Evolutionary conservation across 2,888 invertebrate genomes (phyloP), one percentile per base, ranked within the genome.

Genomic region (Lottia gigantea): DNA sequence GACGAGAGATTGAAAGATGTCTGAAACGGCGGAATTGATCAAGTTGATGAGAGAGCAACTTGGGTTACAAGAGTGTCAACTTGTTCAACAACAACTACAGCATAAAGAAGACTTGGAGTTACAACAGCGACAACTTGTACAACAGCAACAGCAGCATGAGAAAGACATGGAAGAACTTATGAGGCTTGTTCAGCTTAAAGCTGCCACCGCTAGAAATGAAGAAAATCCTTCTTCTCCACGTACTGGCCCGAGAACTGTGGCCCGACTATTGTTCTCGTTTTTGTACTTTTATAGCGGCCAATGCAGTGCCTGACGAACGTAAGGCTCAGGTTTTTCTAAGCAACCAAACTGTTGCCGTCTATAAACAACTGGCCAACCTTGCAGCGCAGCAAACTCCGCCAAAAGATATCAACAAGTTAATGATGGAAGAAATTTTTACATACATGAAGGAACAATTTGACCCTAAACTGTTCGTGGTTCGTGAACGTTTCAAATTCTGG

Each of bases 211-310:
- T 2, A n/a, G n/a, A n/a, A 31, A 6, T 31, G 31, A 31, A 31
- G 31, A 31, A 31, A 31, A 31, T 6, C 31, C 31, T 31, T 31
- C 31, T 31, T 4, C 31, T 31, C 6, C 31, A 31, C 2, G 31
- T 31, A 6, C 55, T 31, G 31, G 31, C 65, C 11, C 3, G 23
- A 1, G 45, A 46, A 23, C 46, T 46, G 3, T 65, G 65, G 46
- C n/a, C 65, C n/a, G 65, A 65, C 46, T 65, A 65, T 31, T 65
- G 45, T 40, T 31, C 65, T 1, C n/a, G 65, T 15, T 65, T 65
- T 26, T 19, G 25, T 15, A 65, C 65, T 8, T 65, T 65, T 23
- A 65, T 31, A 8, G 47, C 46, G 11, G 65, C 65, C 12, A 65
- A 65, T 47, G 12, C 65, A 8, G 47, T 65, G 11, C 65, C 65